Base-by-base conservation (phyloP, 2,888 invertebrate genomes). In the Anaspis maculata region DNA sequence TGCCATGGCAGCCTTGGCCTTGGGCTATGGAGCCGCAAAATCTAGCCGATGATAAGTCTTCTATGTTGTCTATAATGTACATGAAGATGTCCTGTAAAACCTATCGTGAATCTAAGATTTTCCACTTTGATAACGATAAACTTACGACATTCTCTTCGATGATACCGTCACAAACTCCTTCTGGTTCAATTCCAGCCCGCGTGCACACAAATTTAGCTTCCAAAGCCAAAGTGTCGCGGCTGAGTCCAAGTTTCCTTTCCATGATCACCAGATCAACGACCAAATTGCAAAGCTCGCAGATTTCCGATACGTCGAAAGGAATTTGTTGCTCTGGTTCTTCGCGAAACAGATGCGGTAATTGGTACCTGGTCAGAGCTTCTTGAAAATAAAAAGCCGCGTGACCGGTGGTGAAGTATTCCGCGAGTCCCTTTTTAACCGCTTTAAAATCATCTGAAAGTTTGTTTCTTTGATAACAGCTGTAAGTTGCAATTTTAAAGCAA, bases 91-190 rank as follows among this genome's bases (percentile, higher is more conserved):
- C 75, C 76, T 81, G 54, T 16, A 68, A 38, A 37, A 40, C 14
- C 2, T 15, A 66, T 16, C 7, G 14, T 14, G n/a, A 15, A 22
- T 26, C n/a, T n/a, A n/a, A n/a, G n/a, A n/a, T n/a, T n/a, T n/a
- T n/a, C n/a, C n/a, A n/a, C n/a, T n/a, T n/a, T 19, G 22, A 27
- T 27, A 24, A 32, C 13, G 12, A 10, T 6, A 23, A 19, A 55
- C 69, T 63, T 66, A 82, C 82, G 60, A 73, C 54, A 53, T 82
- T 78, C 3, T 74, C 59, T 15, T 67, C 62, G 3, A 81, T 59
- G 13, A 76, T 61, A 9, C 79, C 79, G 1, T 56, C 49, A 49
- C 86, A 86, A 3, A 83, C 76, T n/a, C 61, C 61, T 4, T 67
- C 57, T 2, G 67, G 67, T 49, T 78, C 72, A 6, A 84, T 66